phyloP scores from a whole-genome alignment of 2,888 invertebrate species.

The Caenorhabditis sinica region DNA sequence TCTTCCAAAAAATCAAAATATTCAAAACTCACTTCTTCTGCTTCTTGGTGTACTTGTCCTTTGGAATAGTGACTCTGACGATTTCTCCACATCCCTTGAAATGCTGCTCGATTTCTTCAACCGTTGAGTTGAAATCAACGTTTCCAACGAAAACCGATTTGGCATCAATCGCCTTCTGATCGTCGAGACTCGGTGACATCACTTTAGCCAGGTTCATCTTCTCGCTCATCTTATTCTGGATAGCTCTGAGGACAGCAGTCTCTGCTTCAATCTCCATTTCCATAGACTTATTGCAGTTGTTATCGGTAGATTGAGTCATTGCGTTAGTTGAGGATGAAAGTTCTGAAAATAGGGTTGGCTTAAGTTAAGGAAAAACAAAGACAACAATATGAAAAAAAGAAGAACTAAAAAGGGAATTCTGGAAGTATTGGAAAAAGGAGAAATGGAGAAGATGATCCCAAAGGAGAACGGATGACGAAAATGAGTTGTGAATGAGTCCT shows the following conservation, averaged over 20 bases:
- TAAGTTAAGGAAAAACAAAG: constrained; percentile 1
- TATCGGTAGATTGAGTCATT: not conserved
- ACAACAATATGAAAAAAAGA: not conserved
- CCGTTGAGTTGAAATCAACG: constrained; percentile 4
- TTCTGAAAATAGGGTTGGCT: not conserved
- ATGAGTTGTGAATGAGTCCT: no score
- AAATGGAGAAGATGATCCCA: no score
- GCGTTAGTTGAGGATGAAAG: not conserved
- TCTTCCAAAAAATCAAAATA: no score
- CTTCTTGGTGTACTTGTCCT: constrained; percentile 9
- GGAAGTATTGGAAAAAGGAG: no score
- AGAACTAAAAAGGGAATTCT: no score
- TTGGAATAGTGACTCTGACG: constrained; percentile 6
- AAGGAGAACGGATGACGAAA: no score
- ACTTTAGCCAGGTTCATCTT: not conserved
- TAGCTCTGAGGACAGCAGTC: not conserved
- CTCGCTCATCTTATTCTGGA: not conserved
- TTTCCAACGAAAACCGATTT: not conserved
- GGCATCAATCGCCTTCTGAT: constrained; percentile 10
- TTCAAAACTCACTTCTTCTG: constrained; percentile 15
- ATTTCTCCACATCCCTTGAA: constrained; percentile 13
- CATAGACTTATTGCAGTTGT: not conserved
- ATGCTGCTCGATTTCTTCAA: not conserved
- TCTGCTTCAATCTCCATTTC: not conserved
- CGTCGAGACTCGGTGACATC: not conserved